Base-by-base conservation (phyloP, 2,888 invertebrate genomes). In the Sarcophaga subvicina region DNA sequence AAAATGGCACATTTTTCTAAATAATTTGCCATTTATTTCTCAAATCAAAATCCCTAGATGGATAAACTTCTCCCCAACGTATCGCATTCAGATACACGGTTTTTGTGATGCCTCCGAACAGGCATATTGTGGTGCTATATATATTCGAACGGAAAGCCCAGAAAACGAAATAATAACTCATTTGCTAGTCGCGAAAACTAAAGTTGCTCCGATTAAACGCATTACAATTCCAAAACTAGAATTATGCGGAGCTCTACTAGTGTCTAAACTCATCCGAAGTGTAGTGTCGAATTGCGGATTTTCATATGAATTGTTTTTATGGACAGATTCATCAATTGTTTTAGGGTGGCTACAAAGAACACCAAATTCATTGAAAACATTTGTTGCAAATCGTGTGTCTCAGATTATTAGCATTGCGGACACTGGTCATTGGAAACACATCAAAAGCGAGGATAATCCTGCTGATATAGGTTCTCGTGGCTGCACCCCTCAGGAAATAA, bases 141-240 rank as follows among this genome's bases (percentile, higher is more conserved):
- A 69, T 45, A 10, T 69, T n/a, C 62, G 62, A n/a, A 49, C 14
- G 11, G 12, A 49, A 49, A 49, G 14, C 14, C 6, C 37, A 6
- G 59, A 64, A 3, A 63, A 63, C 2, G 3, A 47, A 11, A 75
- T 66, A 5, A 12, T 17, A 2, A 20, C 54, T 2, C n/a, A 60
- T 17, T 20, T 84, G 20, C n/a, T 83, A 5, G 27, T 79, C 12
- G 60, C 83, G 2, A 83, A 78, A 49, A 83, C 67, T 0, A 64
- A 63, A 45, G 83, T 79, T 2, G 83, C 75, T 4, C 71, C 80
- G 0, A 14, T 84, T 2, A 80, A 80, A 8, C n/a, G 12, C 14
- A 17, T 62, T n/a, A 60, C n/a, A 17, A 4, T 20, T 20, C 62
- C 20, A 6, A 8, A n/a, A n/a, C n/a, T n/a, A 2, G 62, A 62